These are phyloP conservation scores for Falco novaeseelandiae DNA, from an alignment of 2,797 vertebrate genomes.

Conservation along the genomic window DNA sequence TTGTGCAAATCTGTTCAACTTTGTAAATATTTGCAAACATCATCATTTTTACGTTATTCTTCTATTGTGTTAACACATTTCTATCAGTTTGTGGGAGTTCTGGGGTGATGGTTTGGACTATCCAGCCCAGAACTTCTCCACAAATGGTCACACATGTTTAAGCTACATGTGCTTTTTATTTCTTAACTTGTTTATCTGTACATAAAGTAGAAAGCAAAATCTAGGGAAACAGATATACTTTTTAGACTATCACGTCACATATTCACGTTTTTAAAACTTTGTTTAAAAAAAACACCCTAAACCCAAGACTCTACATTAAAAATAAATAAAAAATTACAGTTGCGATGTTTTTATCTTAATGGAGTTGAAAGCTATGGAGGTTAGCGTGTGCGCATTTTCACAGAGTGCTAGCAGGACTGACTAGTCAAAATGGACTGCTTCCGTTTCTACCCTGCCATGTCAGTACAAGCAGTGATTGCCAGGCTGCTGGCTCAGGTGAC, in stretches of 20 bases:
- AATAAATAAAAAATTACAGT: conserved; percentile 20
- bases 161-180: conserved; percentile 79
- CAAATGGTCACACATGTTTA: conserved; percentile 75
- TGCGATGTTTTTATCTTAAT: conserved; percentile 61
- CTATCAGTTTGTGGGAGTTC: conserved; percentile 74
- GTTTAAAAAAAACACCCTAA: conserved; percentile 68
- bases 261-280: conserved; percentile 77
- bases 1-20: conserved; percentile 82
- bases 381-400: conserved; percentile 71
- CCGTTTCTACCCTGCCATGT: conserved; percentile 74
- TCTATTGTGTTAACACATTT: conserved; percentile 80
- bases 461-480: conserved; percentile 75
- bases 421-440: conserved; percentile 74
- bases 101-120: conserved; percentile 53
- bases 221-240: conserved; percentile 77
- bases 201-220: conserved; percentile 82
- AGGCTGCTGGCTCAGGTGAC: conserved; percentile 78
- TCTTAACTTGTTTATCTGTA: conserved; percentile 81
- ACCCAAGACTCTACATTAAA: conserved; percentile 73
- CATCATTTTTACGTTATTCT: conserved; percentile 78
- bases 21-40: conserved; percentile 83
- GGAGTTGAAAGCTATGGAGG: conserved; percentile 71
- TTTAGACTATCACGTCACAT: conserved; percentile 80
- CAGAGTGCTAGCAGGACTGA: conserved; percentile 75
- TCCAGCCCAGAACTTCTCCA: conserved; percentile 52